A percentile compares a stretch with the other conserved stretches of the same genome.
phyloP scores from a whole-genome alignment of 2,888 invertebrate genomes.

The Agrilus biguttatus region DNA sequence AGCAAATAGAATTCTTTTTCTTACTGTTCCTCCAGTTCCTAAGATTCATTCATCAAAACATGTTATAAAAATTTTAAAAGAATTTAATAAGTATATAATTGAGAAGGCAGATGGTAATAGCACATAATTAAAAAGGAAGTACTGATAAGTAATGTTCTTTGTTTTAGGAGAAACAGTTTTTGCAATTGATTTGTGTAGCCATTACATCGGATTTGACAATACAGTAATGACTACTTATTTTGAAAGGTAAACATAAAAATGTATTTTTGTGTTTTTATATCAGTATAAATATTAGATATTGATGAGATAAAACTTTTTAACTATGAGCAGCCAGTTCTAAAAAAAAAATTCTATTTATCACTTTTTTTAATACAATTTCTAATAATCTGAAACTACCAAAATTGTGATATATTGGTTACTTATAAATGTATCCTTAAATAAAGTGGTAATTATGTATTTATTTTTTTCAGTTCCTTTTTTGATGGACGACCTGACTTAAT shows the following conservation, averaged over 20 bases:
- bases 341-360: no score
- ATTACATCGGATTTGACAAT: constrained; percentile 5
- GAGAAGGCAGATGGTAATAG: constrained; percentile 1
- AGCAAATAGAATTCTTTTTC: constrained; percentile 1
- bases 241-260: constrained; percentile 2
- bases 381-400: no score
- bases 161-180: constrained; percentile 2
- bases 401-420: no score
- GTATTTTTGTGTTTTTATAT: no score
- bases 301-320: no score
- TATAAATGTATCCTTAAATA: no score
- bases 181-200: constrained; percentile 4
- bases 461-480: constrained; percentile 1
- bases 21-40: constrained; percentile 8
- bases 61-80: background rate
- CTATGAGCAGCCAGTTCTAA: no score
- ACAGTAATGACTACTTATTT: constrained; percentile 1
- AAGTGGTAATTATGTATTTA: no score
- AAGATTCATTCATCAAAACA: no score
- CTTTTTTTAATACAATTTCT: no score
- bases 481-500: constrained; percentile 1
- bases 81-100: constrained; percentile 2
- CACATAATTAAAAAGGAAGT: background rate
- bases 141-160: background rate
- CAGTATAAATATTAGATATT: no score